Base-by-base conservation (phyloP, 2,888 invertebrate genomes). In the Papilio protenor region DNA sequence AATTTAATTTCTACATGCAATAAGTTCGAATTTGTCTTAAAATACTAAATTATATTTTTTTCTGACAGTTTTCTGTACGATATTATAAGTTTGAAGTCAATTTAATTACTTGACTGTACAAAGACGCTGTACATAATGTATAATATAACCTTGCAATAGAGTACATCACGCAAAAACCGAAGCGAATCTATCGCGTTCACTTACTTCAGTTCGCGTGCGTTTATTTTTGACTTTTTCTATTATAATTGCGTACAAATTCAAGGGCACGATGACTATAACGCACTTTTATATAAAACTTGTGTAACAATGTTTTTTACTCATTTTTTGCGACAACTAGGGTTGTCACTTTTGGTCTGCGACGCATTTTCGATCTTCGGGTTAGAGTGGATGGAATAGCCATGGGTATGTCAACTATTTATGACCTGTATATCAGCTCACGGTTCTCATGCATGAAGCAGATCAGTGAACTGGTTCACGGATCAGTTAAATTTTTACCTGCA, bases 181-280 rank as follows among this genome's bases (percentile, higher is more conserved):
- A 66, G n/a, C 66, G 11, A 66, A 66, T 66, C 40, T 11, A 66
- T 66, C 66, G 10, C 66, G 66, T 4, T 66, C 40, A 66, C 66
- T 66, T 64, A 66, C 66, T 66, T 64, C 18, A n/a, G 2, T 45
- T n/a, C 66, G 45, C 1, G 66, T 45, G 66, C 66, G 66, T 66
- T 66, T 66, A 66, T 66, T 66, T 66, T 66, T 45, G 66, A 66
- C 40, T 66, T 66, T 47, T n/a, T 66, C 45, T 66, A 66, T 66
- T 66, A 21, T 12, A 64, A 66, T 45, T 66, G 66, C 66, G 66
- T 40, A n/a, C 66, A 66, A 66, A 45, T 33, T 45, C 66, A 66
- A 66, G 66, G 66, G 0, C 66, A 66, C 66, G 66, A 66, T 66
- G 45, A 45, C 66, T 66, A 66, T n/a, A 66, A 66, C 66, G 66